A percentile compares a stretch with the other conserved stretches of the same genome.
Conservation (phyloP, 2,113 vertebrate species). For the Petrocephalus microphthalmus region DNA sequence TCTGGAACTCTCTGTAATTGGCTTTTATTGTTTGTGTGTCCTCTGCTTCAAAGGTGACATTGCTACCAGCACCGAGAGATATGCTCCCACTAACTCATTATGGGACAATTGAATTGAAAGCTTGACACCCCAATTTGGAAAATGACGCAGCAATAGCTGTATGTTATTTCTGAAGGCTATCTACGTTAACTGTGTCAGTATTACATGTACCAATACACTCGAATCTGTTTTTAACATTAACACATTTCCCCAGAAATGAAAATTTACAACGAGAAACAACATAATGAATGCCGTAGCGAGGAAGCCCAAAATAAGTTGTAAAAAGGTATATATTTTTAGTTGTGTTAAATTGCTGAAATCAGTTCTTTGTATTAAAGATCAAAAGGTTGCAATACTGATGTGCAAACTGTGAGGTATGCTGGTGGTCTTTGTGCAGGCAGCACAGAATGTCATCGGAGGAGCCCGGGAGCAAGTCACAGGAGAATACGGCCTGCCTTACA, state of each 20-base stretch:
- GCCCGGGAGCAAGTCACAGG: not conserved
- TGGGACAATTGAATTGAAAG: not conserved
- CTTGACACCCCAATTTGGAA: not conserved
- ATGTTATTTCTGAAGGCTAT: not conserved
- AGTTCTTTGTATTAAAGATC: not conserved
- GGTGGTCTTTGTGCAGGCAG: not conserved
- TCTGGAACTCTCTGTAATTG: not conserved
- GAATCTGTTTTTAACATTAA: not conserved
- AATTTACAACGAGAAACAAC: not conserved
- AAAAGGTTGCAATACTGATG: not conserved
- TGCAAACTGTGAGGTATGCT: not conserved
- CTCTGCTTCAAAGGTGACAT: slow-evolving; percentile 6
- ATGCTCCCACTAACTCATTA: not conserved
- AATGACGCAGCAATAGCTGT: not conserved
- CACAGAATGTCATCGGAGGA: not conserved
- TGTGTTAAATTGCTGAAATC: not conserved
- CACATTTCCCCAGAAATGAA: not conserved
- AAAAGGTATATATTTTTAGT: not conserved
- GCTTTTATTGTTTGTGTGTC: not conserved
- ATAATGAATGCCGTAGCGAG: not conserved
- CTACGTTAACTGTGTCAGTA: not conserved
- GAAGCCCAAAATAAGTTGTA: not conserved
- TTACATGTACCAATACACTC: not conserved
- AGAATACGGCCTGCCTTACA: not conserved
- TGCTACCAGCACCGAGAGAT: not conserved